Percentiles rank a stretch among this genome's conserved stretches.
These are phyloP conservation scores for Paratrypauchen microcephalus DNA, from an alignment of 2,797 vertebrate genomes.

Conservation along the genomic window DNA sequence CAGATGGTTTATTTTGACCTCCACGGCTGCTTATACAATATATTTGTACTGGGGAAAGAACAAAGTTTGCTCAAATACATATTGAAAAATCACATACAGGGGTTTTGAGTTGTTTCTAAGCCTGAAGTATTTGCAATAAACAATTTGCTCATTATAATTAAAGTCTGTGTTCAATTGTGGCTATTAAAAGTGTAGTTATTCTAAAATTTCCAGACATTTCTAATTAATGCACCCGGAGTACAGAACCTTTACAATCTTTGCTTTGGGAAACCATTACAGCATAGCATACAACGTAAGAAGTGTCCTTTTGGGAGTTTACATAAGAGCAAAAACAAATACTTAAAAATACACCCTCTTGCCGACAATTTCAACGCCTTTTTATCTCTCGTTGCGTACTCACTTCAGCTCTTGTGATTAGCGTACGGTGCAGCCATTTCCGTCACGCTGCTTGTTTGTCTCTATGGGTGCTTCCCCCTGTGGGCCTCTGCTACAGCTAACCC, in stretches of 20 bases:
- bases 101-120: too few relatives aligned
- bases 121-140: too few relatives aligned
- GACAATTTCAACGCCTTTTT: conserved; percentile 28
- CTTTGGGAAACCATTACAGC: not conserved
- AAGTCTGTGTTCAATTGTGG: too few relatives aligned
- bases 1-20: too few relatives aligned
- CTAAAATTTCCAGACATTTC: not conserved
- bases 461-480: conserved; percentile 22
- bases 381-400: conserved; percentile 22
- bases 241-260: not conserved
- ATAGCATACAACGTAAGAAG: conserved; percentile 43
- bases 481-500: conserved; percentile 43
- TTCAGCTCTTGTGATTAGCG: conserved; percentile 52
- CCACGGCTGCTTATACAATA: too few relatives aligned
- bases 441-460: conserved; percentile 51
- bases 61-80: too few relatives aligned
- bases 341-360: conserved; percentile 56
- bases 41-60: too few relatives aligned
- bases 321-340: conserved; percentile 63
- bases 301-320: conserved; percentile 61
- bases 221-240: not conserved
- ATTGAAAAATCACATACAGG: too few relatives aligned
- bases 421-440: conserved; percentile 39
- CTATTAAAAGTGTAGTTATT: too few relatives aligned
- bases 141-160: too few relatives aligned